Base-by-base conservation (phyloP, 2,888 invertebrate species). In the Pyralis farinalis region DNA sequence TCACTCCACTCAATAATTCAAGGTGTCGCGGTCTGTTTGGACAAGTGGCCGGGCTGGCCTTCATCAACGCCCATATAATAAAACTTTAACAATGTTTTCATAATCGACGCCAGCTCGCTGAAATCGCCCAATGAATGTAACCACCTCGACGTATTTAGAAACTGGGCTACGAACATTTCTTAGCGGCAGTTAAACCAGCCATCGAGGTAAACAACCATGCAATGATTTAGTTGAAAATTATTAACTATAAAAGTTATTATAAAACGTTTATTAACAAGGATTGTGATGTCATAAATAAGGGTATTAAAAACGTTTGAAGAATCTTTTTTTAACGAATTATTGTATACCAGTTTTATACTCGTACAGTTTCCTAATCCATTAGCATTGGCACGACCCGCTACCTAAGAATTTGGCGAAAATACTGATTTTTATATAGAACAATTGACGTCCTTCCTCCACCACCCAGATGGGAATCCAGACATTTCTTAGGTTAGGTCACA, bases 41-140 rank as follows among this genome's bases (percentile, higher is more conserved):
- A 86, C 86, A 88, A 86, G 84, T 85, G 85, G 59, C 66, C 60
- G 63, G 62, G 16, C 55, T 75, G 81, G 79, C 84, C 85, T 84
- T 85, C 85, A 76, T 80, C 80, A 81, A 76, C 82, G 81, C 71
- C 73, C 73, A 73, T 76, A 74, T 75, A 80, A 82, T 86, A 79
- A 84, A 85, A 85, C 71, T 82, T 85, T 84, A 86, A 87, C 82
- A 82, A 85, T 86, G 85, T 88, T 87, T 84, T 86, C 78, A 81
- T 79, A 83, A 79, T 79, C 79, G 78, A 80, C 77, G 72, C 69
- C 68, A 53, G 64, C 52, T 8, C 25, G 53, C 66, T 71, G 58
- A 69, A 75, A 72, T 65, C 66, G 61, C 58, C 70, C 60, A 61
- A 58, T 61, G 63, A 53, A 60, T 50, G 58, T 58, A 62, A 63